These are phyloP conservation scores for Platysteira castanea DNA, from an alignment of 2,113 vertebrate genomes.

Conservation along the genomic window DNA sequence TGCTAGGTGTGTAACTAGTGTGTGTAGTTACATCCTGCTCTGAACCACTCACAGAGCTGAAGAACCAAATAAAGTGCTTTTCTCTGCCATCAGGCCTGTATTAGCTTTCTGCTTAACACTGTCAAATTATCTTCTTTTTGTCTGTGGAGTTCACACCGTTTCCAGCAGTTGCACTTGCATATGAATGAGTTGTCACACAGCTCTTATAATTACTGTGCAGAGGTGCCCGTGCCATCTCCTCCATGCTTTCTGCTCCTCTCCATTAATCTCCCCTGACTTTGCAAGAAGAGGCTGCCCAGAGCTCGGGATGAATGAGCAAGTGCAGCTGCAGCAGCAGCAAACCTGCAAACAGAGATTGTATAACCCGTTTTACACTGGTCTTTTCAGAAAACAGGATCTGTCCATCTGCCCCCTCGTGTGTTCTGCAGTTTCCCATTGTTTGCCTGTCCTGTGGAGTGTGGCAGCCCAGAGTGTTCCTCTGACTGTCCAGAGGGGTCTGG, in stretches of 20 bases:
- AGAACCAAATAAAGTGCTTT: neutral
- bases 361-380: neutral
- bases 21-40: neutral
- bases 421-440: neutral
- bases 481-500: too few relatives aligned
- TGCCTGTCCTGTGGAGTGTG: neutral
- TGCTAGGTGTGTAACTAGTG: too few relatives aligned
- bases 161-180: neutral
- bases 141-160: neutral
- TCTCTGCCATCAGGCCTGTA: neutral
- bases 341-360: neutral
- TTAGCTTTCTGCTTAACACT: neutral
- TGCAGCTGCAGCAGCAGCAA: neutral
- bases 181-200: neutral
- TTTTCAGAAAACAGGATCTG: neutral
- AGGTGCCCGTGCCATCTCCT: neutral
- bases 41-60: neutral
- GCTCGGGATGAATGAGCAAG: neutral
- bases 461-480: too few relatives aligned
- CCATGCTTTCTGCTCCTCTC: neutral
- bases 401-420: fast-evolving
- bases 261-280: neutral
- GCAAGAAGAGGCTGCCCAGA: neutral
- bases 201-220: neutral
- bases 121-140: neutral